Conservation (phyloP, 2,888 invertebrate genomes). For the Latheticus oryzae region DNA sequence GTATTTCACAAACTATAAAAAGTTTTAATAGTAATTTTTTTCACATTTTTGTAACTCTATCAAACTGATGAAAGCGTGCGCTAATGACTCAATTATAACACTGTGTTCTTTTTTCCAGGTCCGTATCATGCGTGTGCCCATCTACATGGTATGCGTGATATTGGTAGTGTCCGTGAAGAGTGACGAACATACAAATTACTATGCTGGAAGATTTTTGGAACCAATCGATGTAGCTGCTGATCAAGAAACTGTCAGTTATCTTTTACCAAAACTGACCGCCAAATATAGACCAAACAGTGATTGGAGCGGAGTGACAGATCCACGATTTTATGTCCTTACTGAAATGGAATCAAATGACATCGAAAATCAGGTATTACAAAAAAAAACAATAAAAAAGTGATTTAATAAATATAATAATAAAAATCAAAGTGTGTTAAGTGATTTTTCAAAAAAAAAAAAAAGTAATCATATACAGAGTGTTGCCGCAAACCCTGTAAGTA, state of each 20-base stretch:
- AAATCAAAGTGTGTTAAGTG: slow-evolving; percentile 6
- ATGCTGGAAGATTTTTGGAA: slow-evolving; percentile 53
- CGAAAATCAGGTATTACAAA: slow-evolving; percentile 59
- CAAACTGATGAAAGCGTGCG: too few species aligned
- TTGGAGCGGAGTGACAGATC: slow-evolving; percentile 62
- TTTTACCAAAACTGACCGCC: slow-evolving; percentile 68
- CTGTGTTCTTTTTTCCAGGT: slow-evolving; percentile 48
- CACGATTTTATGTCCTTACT: slow-evolving; percentile 64
- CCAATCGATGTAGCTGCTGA: slow-evolving; percentile 60
- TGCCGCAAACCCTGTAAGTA: slow-evolving; percentile 31
- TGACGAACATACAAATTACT: slow-evolving; percentile 53
- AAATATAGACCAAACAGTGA: slow-evolving; percentile 65
- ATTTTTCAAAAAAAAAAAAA: slow-evolving; percentile 1
- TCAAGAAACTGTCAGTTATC: slow-evolving; percentile 65
- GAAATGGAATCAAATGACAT: slow-evolving; percentile 61
- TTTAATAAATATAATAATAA: too few species aligned
- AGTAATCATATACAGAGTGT: slow-evolving; percentile 1
- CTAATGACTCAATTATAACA: too few species aligned
- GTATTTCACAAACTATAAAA: too few species aligned
- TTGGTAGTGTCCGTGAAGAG: slow-evolving; percentile 58
- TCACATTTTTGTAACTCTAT: too few species aligned
- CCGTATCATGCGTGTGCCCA: slow-evolving; percentile 61
- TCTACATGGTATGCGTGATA: slow-evolving; percentile 62
- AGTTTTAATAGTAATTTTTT: too few species aligned
- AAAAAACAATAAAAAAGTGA: too few species aligned